Percentiles rank a stretch among this genome's conserved stretches.
phyloP scores from a whole-genome alignment of 2,888 invertebrate genomes.

The Lasioglossum oenotherae region DNA sequence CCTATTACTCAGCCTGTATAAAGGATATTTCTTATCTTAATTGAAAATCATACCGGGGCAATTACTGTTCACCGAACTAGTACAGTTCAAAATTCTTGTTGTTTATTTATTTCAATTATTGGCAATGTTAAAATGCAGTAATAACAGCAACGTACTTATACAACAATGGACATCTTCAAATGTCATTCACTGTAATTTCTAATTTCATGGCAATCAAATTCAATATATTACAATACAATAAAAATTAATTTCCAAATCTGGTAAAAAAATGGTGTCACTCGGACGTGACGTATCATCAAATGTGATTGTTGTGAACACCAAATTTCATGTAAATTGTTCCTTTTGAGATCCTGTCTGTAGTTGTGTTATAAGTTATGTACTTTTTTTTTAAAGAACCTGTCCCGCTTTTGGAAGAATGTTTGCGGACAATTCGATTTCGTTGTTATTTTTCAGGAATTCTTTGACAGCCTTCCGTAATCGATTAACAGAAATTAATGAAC shows the following conservation, averaged over 20 bases:
- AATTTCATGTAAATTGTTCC: no score
- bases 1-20: neutral
- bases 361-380: neutral
- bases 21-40: neutral
- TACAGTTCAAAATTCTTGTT: neutral
- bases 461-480: neutral
- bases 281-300: no score
- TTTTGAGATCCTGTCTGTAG: no score
- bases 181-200: neutral
- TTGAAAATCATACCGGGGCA: neutral
- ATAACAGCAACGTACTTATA: neutral
- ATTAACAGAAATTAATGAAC: conserved; percentile 11
- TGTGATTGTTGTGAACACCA: no score
- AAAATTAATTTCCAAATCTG: no score
- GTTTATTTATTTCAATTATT: neutral
- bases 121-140: neutral
- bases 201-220: no score
- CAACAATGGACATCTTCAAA: neutral
- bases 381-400: neutral
- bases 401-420: neutral
- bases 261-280: no score
- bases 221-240: no score
- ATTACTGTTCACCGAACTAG: neutral
- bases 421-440: neutral
- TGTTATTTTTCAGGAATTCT: neutral